Base-by-base conservation (phyloP, 1,140 invertebrate species). In the Drosophila parabipectinata region DNA sequence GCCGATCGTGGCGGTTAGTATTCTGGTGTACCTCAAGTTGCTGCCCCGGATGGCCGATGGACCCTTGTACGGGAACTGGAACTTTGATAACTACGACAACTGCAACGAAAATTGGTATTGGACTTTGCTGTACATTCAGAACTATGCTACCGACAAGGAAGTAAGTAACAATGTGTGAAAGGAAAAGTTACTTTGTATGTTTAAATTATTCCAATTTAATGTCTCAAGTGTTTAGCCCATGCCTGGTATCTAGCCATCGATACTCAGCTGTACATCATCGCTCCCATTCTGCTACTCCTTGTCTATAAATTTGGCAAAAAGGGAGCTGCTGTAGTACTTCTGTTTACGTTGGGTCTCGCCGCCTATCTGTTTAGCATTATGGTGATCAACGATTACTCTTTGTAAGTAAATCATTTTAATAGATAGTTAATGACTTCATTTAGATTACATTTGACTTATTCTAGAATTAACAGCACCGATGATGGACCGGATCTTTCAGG, bases 161-260 rank as follows among this genome's bases (percentile, higher is more conserved):
- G 81, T 85, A 50, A 52, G 81, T 58, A 4, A 3, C 9, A 9
- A 1, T 8, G 4, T 5, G 14, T 3, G 18, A 18, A 18, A 18
- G 1, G 18, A 39, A 51, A 18, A 28, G 2, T 21, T 0, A 8
- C n/a, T 9, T 0, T n/a, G 1, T 1, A 26, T 26, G 6, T 4
- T 26, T 26, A 5, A 26, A 26, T 32, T 37, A 61, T 9, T 12
- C 0, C 0, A 8, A 5, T 18, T 4, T 4, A 0, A 24, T 15
- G 6, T 12, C 2, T 39, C 37, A 91, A 97, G 96, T 98, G 97
- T 78, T 95, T 98, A 94, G 95, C 95, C 51, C 96, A 97, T 93
- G 95, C 96, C 0, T 98, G 97, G 97, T 98, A 97, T 79, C 92
- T 98, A 44, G 95, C 96, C 6, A 96, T 96, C 56, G 97, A 98